Evolutionary conservation across 2,113 vertebrate species (phyloP), one percentile per base, ranked within the genome.

Genomic region (Seriola quinqueradiata): DNA sequence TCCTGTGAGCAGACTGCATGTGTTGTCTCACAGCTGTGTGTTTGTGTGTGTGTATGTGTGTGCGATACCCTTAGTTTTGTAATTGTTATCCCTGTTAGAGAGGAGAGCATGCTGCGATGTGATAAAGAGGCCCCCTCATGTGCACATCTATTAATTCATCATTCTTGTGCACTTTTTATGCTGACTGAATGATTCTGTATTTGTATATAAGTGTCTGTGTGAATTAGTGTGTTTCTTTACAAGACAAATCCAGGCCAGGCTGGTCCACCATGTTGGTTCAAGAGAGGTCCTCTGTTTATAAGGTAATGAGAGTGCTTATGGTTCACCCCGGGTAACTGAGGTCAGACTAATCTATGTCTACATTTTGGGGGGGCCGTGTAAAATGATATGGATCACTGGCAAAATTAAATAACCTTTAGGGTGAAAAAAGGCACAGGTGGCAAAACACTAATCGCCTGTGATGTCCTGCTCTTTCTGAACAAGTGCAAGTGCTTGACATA

Each of bases 291-390:
- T 79, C 14, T 90, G 92, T 94, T 93, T 92, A 80, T 78, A 79
- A 84, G 89, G 91, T 93, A 92, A 93, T 94, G 89, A 92, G 86
- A 93, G 89, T 68, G 64, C 88, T 81, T 79, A 82, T 75, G 82
- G 82, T 84, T 89, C 84, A 87, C 70, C 66, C 65, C 17, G 77
- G 83, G 64, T 81, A 69, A 85, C 84, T 91, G 83, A 92, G 94
- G 92, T 94, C 94, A 94, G 85, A 87, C 88, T 92, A 93, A 93
- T 93, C 87, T 87, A 80, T 68, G 89, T 90, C 87, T 94, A 83
- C 48, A 76, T 90, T 92, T 93, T 80, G 85, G 74, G 82, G 67
- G 82, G 75, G 17, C 40, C 82, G 28, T 68, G 93, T 93, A 92
- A 94, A 87, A 71, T 19, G 85, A 94, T 91, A 88, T 13, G 84